Evolutionary conservation across 2,888 invertebrate species (phyloP), one percentile per base, ranked within the genome.

Genomic region (Cantharis nigra): DNA sequence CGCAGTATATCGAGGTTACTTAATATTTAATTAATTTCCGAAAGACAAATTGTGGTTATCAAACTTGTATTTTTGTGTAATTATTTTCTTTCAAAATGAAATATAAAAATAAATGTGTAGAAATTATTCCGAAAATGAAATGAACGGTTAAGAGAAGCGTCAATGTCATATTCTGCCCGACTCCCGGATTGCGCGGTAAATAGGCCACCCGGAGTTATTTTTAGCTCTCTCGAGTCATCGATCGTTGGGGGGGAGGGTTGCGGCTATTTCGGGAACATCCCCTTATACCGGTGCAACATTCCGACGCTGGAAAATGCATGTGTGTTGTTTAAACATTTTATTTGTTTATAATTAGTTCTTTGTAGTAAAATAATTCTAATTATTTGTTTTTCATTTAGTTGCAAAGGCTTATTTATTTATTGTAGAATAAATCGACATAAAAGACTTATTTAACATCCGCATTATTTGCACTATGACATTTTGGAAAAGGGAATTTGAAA

Each of bases 141-240:
- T 26, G 75, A 75, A 78, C 74, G 74, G 75, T 74, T 78, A 74
- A 65, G 71, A 75, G 74, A 76, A 77, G 78, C 85, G 85, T 85
- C 85, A 86, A 86, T 86, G 85, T 85, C 86, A 85, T 81, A 83
- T 83, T 81, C 82, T 84, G 85, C 83, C 86, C 86, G 82, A 85
- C 84, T 86, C 83, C 84, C 82, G 81, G 82, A 82, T 81, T 83
- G 83, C 78, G 84, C 81, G 83, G 81, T 83, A 86, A 86, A 85
- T 87, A 86, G 86, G 85, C 82, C 86, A 85, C 85, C 84, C 83
- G 84, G 83, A 85, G 88, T 87, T 88, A 88, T 88, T 88, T 88
- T 88, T 88, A 86, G 85, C 84, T 84, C 84, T 83, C 84, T 84
- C 85, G 85, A 83, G 86, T 84, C 87, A 88, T 88, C 87, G 88